These are phyloP conservation scores for Scomber japonicus DNA, from an alignment of 2,113 vertebrate species.

Conservation along the genomic window DNA sequence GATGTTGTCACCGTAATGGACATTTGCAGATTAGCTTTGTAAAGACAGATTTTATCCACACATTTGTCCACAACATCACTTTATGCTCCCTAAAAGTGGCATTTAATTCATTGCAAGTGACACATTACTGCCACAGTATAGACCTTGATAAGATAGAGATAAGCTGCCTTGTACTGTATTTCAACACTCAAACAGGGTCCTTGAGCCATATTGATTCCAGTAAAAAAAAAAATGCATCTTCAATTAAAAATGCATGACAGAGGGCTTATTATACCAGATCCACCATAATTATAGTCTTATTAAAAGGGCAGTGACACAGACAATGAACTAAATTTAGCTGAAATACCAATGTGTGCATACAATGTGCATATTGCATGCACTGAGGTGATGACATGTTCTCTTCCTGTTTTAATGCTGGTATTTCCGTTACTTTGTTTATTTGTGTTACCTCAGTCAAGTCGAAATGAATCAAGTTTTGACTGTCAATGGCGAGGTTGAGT, in stretches of 20 bases:
- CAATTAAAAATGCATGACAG: slow-evolving; percentile 16
- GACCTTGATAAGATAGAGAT: slow-evolving; percentile 26
- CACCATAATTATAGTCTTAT: not conserved
- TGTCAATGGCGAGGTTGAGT: too few relatives aligned
- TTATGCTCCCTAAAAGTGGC: slow-evolving; percentile 27
- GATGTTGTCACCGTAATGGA: not conserved
- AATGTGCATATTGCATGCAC: not conserved
- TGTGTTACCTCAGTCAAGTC: not conserved
- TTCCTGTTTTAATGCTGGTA: not conserved
- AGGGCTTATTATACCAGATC: slow-evolving; percentile 13
- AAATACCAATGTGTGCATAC: not conserved
- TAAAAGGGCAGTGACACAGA: not conserved
- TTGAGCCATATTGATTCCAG: slow-evolving; percentile 58
- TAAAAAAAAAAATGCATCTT: slow-evolving; percentile 31
- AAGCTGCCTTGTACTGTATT: slow-evolving; percentile 51
- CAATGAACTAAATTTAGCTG: not conserved
- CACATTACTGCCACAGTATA: slow-evolving; percentile 27
- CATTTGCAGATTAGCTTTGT: not conserved
- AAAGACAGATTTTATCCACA: not conserved
- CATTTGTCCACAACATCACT: not conserved
- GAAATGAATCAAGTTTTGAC: too few relatives aligned
- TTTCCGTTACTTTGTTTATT: not conserved
- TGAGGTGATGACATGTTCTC: not conserved
- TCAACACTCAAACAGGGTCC: slow-evolving; percentile 61
- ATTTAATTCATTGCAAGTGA: slow-evolving; percentile 15